Conservation (phyloP, 2,113 vertebrate genomes). For the Strix aluco region DNA sequence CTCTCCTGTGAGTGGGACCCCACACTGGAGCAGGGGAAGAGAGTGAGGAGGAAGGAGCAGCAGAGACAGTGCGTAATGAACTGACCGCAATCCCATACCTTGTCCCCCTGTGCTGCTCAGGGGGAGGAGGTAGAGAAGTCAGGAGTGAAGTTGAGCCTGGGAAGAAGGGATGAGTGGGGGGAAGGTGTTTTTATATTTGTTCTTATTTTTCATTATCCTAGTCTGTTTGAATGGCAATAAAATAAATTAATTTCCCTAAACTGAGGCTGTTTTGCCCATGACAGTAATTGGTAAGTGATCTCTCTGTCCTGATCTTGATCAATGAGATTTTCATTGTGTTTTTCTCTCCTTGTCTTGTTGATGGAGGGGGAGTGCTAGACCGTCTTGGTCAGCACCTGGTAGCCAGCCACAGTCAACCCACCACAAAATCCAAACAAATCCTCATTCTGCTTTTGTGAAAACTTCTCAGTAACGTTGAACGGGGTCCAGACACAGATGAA, state of each 20-base stretch:
- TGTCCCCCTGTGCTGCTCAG: fast-evolving
- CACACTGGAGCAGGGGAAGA: not conserved
- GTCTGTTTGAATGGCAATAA: not conserved
- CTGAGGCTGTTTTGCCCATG: not conserved
- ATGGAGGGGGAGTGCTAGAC: too few relatives aligned
- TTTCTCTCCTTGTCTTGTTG: not conserved
- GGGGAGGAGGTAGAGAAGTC: not conserved
- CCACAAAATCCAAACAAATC: not conserved
- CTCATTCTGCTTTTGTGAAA: not conserved
- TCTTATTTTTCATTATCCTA: not conserved
- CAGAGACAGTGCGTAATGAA: not conserved
- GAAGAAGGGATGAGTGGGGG: not conserved
- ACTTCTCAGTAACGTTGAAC: not conserved
- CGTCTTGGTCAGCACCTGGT: not conserved
- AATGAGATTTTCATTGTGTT: fast-evolving
- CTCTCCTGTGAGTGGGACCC: not conserved
- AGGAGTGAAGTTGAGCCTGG: not conserved
- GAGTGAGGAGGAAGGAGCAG: not conserved
- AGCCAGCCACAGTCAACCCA: not conserved
- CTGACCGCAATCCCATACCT: not conserved
- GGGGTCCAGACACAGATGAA: not conserved
- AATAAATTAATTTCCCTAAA: not conserved
- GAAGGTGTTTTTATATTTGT: not conserved
- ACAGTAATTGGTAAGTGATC: not conserved
- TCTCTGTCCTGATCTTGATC: not conserved